These are phyloP conservation scores for Paramormyrops hopkinsi DNA, from an alignment of 2,797 vertebrate genomes.

Conservation along the genomic window DNA sequence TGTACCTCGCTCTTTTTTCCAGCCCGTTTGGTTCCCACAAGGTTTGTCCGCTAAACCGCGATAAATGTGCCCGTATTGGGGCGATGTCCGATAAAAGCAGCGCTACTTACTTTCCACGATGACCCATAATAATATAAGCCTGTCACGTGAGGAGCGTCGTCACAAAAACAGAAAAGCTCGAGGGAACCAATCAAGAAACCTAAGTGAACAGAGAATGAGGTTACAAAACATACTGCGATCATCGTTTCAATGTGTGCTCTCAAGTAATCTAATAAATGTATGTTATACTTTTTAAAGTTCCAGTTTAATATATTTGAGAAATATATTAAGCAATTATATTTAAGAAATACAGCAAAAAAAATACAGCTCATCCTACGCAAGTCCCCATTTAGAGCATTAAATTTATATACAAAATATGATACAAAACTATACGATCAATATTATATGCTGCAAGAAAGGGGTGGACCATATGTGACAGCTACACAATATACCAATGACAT, in stretches of 20 bases:
- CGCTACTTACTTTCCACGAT: neutral
- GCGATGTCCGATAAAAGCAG: neutral
- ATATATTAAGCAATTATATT: too few relatives aligned
- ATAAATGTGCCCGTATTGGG: neutral
- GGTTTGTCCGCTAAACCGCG: neutral
- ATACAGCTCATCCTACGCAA: neutral
- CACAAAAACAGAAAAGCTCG: neutral
- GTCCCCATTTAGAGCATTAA: neutral
- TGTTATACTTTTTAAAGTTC: neutral
- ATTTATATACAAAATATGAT: neutral
- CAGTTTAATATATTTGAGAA: neutral
- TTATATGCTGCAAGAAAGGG: neutral
- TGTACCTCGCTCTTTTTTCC: neutral
- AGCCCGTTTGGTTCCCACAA: neutral
- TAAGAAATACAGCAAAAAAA: too few relatives aligned
- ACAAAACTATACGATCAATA: neutral
- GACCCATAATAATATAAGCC: neutral
- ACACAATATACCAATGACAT: neutral
- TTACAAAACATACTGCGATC: neutral
- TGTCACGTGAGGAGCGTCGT: neutral
- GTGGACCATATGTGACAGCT: neutral
- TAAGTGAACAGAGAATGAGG: neutral
- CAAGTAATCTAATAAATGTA: neutral
- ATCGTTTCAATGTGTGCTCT: neutral
- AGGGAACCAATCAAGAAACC: neutral